phyloP scores from a whole-genome alignment of 1,140 invertebrate species.

The Cyphomyrmex costatus region DNA sequence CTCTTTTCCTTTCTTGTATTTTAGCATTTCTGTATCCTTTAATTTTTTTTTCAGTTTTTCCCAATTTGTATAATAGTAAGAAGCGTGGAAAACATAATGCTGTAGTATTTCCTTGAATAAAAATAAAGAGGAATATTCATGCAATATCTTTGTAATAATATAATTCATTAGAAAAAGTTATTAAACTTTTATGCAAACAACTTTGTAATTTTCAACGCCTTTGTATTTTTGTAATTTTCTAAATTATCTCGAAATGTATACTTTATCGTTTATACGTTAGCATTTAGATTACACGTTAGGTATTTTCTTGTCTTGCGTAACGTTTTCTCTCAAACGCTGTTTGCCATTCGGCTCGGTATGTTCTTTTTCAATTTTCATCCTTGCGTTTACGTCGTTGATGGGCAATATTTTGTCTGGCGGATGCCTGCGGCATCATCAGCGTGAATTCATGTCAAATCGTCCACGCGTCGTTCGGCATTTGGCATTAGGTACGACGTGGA shows the following conservation, averaged over 20 bases:
- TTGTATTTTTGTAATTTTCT: background rate
- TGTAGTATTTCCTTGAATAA: background rate
- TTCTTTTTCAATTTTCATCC: constrained; percentile 51
- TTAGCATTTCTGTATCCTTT: background rate
- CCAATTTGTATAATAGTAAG: constrained; percentile 43
- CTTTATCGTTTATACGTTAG: constrained; percentile 13
- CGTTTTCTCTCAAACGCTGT: background rate
- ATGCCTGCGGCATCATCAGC: constrained; percentile 55
- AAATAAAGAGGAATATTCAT: background rate
- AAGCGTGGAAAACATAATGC: background rate
- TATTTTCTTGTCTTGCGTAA: background rate
- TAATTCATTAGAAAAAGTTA: background rate
- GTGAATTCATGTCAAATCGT: constrained; percentile 78
- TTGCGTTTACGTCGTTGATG: constrained; percentile 54
- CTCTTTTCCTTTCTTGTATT: constrained; percentile 20
- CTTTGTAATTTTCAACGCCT: background rate
- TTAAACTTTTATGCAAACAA: background rate
- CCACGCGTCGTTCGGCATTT: constrained; percentile 72
- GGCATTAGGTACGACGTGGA: constrained; percentile 66
- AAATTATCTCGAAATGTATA: background rate
- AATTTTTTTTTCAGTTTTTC: constrained; percentile 18
- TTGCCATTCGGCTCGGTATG: background rate
- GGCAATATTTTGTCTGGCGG: constrained; percentile 63
- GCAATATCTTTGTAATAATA: background rate
- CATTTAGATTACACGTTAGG: constrained; percentile 14